Conservation (phyloP, 1,140 invertebrate species). For the Mylabris phalerata region DNA sequence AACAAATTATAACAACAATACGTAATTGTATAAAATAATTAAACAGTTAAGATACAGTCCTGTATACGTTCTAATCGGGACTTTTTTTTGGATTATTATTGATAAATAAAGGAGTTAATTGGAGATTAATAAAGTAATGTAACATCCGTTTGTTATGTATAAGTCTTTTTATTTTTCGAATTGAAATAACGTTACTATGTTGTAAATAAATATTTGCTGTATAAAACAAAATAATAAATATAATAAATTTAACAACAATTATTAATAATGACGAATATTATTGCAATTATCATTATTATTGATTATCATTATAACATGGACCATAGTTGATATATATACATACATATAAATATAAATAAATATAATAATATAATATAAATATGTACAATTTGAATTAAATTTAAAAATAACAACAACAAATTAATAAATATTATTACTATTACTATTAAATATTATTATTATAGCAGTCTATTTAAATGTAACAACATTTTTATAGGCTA, state of each 20-base stretch:
- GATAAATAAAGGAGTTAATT: conserved; percentile 1
- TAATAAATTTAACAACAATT: too few relatives aligned
- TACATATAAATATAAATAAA: neutral
- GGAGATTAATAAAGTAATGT: conserved; percentile 19
- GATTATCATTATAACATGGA: conserved; percentile 21
- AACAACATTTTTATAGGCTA: conserved; percentile 18
- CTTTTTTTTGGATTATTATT: neutral
- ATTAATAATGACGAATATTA: too few relatives aligned
- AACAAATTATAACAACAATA: conserved; percentile 27
- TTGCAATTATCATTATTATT: conserved; percentile 14
- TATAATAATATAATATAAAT: conserved; percentile 2
- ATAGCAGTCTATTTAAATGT: conserved; percentile 13
- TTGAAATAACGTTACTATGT: conserved; percentile 17
- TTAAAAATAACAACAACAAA: neutral
- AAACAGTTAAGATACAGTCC: conserved; percentile 2
- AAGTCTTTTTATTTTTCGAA: conserved; percentile 12
- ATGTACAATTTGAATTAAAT: conserved; percentile 2
- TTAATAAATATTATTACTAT: neutral
- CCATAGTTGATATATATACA: conserved; percentile 16
- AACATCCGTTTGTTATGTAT: conserved; percentile 6
- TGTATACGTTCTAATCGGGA: neutral
- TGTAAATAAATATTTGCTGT: conserved; percentile 26
- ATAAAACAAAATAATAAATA: conserved; percentile 8
- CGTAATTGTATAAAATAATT: conserved; percentile 20
- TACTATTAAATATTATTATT: conserved; percentile 6